Conservation (phyloP, 2,113 vertebrate genomes). For the Poeciliopsis turrubarensis region DNA sequence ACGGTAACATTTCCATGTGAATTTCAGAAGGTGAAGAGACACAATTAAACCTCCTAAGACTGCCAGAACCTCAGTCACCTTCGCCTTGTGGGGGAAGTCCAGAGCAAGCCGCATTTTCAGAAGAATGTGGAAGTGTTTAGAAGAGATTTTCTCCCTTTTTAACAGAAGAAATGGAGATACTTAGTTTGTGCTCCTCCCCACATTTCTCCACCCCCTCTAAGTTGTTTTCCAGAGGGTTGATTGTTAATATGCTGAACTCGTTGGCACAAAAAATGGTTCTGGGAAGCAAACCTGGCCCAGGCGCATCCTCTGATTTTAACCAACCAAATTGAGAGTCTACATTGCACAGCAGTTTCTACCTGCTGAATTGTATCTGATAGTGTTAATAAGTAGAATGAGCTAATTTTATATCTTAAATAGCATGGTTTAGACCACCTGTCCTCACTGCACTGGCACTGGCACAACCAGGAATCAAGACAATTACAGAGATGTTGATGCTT, state of each 20-base stretch:
- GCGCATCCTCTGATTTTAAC: background rate
- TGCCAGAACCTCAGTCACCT: constrained; percentile 21
- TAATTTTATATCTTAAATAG: background rate
- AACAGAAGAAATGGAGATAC: background rate
- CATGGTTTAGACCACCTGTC: background rate
- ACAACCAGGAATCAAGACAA: constrained; percentile 6
- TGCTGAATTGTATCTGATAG: background rate
- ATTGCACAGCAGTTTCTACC: background rate
- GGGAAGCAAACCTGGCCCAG: background rate
- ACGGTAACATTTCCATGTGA: constrained; percentile 69
- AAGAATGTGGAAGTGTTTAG: background rate
- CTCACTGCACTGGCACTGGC: constrained; percentile 15
- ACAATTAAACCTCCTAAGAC: constrained; percentile 60
- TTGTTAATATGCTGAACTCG: background rate
- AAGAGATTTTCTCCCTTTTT: constrained; percentile 4
- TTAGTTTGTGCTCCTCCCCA: constrained; percentile 44
- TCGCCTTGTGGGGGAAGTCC: constrained; percentile 44
- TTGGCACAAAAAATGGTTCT: background rate
- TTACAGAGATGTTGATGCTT: constrained; percentile 22
- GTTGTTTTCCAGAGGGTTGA: background rate
- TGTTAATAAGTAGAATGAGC: background rate
- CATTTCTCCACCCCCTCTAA: constrained; percentile 44
- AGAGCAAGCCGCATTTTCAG: background rate
- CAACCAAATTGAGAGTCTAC: background rate
- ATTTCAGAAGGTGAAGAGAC: constrained; percentile 55